Conservation (phyloP, 2,797 vertebrate genomes). For the Spinibarbus caldwelli region DNA sequence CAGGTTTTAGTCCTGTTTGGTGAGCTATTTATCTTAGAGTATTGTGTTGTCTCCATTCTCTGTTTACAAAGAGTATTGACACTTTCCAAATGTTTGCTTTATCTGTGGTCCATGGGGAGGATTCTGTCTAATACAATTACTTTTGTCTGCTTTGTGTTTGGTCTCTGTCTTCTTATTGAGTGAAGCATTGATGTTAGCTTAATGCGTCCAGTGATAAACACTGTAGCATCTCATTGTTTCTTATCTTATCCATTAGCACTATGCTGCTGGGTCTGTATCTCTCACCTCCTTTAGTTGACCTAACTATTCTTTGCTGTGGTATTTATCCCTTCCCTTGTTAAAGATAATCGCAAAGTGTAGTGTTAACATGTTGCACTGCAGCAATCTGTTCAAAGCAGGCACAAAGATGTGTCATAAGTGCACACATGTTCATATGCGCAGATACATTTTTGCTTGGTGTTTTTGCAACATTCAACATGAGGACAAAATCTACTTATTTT, state of each 20-base stretch:
- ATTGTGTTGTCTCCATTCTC: constrained; percentile 59
- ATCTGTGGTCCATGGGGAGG: constrained; percentile 66
- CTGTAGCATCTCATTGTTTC: constrained; percentile 30
- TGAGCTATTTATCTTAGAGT: constrained; percentile 48
- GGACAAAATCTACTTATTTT: constrained; percentile 22
- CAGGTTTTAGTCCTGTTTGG: constrained; percentile 53
- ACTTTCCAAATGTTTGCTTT: constrained; percentile 66
- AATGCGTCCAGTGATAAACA: constrained; percentile 52
- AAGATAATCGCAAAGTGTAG: constrained; percentile 61
- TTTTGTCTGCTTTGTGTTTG: constrained; percentile 67
- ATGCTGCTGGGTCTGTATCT: constrained; percentile 54
- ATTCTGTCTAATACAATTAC: constrained; percentile 70
- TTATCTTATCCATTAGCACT: constrained; percentile 51
- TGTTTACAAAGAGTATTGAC: constrained; percentile 66
- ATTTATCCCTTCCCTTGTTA: constrained; percentile 23
- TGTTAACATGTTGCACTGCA: constrained; percentile 55
- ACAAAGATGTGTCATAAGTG: background rate
- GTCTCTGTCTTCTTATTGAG: constrained; percentile 62
- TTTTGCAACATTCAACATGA: background rate
- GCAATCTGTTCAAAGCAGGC: background rate
- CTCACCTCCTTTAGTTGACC: constrained; percentile 51
- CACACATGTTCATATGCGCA: background rate
- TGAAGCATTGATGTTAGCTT: constrained; percentile 56
- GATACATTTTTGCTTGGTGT: background rate
- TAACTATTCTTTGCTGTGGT: constrained; percentile 53